Conservation (phyloP, 2,113 vertebrate species). For the Illadopsis cleaveri region DNA sequence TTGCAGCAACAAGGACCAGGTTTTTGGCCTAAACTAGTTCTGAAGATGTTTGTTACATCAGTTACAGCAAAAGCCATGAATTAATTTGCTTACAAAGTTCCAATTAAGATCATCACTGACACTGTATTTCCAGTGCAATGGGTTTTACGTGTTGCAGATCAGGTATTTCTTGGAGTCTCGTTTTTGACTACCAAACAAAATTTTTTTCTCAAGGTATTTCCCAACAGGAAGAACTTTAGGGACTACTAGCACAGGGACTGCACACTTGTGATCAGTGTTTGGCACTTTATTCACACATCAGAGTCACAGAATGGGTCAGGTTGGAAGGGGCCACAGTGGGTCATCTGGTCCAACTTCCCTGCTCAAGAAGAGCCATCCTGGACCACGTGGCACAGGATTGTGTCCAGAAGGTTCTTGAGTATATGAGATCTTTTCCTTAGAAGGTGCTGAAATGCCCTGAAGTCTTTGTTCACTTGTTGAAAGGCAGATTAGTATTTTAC, state of each 20-base stretch:
- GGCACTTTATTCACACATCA: neutral
- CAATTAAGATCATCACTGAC: rapidly evolving
- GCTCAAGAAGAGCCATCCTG: neutral
- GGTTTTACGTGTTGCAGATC: rapidly evolving
- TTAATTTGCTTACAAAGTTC: neutral
- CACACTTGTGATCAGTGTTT: rapidly evolving
- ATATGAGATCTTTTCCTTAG: neutral
- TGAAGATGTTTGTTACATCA: neutral
- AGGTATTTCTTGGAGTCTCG: neutral
- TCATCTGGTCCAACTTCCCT: neutral
- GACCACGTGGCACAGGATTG: neutral
- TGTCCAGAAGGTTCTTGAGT: neutral
- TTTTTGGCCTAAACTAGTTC: neutral
- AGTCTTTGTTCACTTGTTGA: neutral
- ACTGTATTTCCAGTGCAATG: neutral
- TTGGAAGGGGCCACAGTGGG: neutral
- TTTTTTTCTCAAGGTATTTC: neutral
- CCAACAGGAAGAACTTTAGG: neutral
- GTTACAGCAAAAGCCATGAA: neutral
- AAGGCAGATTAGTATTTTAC: neutral
- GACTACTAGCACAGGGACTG: neutral
- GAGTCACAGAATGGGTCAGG: neutral
- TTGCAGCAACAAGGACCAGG: neutral
- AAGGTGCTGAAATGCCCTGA: neutral
- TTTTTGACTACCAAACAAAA: neutral